Evolutionary conservation across 2,888 invertebrate species (phyloP).

Genomic region (Gibbula magus): DNA sequence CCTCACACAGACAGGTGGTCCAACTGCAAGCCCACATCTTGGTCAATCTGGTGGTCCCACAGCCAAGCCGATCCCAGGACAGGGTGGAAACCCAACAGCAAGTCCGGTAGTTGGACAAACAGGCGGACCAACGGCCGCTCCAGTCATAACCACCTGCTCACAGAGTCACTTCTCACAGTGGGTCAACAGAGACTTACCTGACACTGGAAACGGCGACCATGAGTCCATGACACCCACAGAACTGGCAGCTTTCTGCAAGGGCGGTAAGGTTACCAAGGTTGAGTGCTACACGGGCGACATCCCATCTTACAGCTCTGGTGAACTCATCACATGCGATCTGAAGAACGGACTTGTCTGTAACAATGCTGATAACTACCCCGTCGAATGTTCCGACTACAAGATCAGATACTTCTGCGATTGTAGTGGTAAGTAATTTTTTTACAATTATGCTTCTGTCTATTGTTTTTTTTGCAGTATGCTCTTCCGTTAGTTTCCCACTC

Average conservation of each 20-base stretch:
- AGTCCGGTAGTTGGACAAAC: conserved; percentile 14
- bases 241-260: conserved; percentile 46
- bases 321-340: conserved; percentile 74
- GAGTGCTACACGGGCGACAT: conserved; percentile 61
- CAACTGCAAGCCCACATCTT: neutral
- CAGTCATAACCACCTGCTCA: conserved; percentile 2
- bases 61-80: neutral
- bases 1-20: neutral
- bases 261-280: conserved; percentile 61
- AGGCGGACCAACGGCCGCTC: conserved; percentile 29
- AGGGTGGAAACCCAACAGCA: conserved; percentile 27
- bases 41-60: conserved; percentile 3
- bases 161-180: conserved; percentile 34
- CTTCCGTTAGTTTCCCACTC: no score
- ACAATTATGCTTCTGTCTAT: neutral
- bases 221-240: conserved; percentile 43
- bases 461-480: no score
- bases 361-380: conserved; percentile 49
- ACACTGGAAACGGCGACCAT: conserved; percentile 40
- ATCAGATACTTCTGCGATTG: conserved; percentile 77
- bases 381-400: conserved; percentile 64
- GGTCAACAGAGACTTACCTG: conserved; percentile 41
- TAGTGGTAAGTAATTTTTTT: conserved; percentile 26
- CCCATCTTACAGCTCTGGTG: conserved; percentile 51
- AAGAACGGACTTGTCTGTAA: conserved; percentile 84